Evolutionary conservation across 2,797 vertebrate genomes (phyloP).

Genomic region (Hemibagrus guttatus): DNA sequence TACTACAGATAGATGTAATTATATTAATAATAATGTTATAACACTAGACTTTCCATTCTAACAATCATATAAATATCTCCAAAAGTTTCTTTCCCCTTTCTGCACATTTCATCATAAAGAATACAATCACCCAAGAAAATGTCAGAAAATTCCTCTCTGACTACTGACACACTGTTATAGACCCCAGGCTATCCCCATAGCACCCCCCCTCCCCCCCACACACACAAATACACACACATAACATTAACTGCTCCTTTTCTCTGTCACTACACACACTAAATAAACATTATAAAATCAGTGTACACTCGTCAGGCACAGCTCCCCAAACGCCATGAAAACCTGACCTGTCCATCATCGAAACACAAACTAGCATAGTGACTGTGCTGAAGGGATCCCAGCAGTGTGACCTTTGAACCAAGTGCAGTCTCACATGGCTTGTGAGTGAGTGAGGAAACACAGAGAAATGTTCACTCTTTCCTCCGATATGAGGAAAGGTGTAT

Average conservation of each 20-base stretch:
- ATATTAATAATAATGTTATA: background rate
- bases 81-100: background rate
- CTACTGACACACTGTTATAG: background rate
- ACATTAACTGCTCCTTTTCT: background rate
- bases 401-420: slow-evolving; percentile 55
- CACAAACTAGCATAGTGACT: slow-evolving; percentile 48
- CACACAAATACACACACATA: background rate
- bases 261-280: slow-evolving; percentile 8
- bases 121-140: background rate
- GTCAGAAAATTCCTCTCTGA: background rate
- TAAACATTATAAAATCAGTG: slow-evolving; percentile 7
- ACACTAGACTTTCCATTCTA: background rate
- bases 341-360: slow-evolving; percentile 54
- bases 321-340: background rate
- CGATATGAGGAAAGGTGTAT: slow-evolving; percentile 27
- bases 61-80: background rate
- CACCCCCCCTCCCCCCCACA: background rate
- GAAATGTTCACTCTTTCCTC: slow-evolving; percentile 54
- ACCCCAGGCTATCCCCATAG: background rate
- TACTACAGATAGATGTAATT: background rate
- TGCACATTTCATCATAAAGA: background rate
- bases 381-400: slow-evolving; percentile 59
- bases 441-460: slow-evolving; percentile 66
- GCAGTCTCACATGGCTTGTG: slow-evolving; percentile 34
- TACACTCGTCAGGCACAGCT: background rate